These are phyloP conservation scores for Dreissena polymorpha DNA, from an alignment of 1,140 invertebrate species.

Conservation along the genomic window DNA sequence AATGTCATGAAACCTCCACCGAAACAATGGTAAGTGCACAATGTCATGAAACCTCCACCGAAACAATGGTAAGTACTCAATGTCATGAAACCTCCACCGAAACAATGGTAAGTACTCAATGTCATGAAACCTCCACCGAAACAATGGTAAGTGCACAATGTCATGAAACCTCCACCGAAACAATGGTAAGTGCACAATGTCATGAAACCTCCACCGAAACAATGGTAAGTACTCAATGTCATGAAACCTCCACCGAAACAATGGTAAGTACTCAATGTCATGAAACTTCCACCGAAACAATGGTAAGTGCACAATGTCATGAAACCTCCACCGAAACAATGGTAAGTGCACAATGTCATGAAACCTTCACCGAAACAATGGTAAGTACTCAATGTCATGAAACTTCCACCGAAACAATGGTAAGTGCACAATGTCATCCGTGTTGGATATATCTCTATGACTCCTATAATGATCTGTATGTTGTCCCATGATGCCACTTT, in stretches of 20 bases:
- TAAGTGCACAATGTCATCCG: too few relatives aligned
- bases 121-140: constrained; percentile 63
- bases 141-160: too few relatives aligned
- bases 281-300: constrained; percentile 63
- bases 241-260: constrained; percentile 62
- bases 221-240: too few relatives aligned
- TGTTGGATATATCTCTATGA: too few relatives aligned
- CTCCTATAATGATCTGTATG: too few relatives aligned
- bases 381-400: too few relatives aligned
- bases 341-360: too few relatives aligned
- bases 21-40: constrained; percentile 72
- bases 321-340: constrained; percentile 65
- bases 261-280: too few relatives aligned
- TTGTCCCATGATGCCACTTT: too few relatives aligned
- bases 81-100: constrained; percentile 64
- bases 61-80: constrained; percentile 72
- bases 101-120: constrained; percentile 71
- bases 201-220: constrained; percentile 63
- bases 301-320: too few relatives aligned
- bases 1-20: constrained; percentile 62
- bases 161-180: constrained; percentile 63
- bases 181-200: too few relatives aligned
- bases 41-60: constrained; percentile 63
- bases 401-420: constrained; percentile 66
- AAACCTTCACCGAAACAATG: constrained; percentile 65